Evolutionary conservation across 2,113 vertebrate species (phyloP).

Genomic region (Trogon surrucura): DNA sequence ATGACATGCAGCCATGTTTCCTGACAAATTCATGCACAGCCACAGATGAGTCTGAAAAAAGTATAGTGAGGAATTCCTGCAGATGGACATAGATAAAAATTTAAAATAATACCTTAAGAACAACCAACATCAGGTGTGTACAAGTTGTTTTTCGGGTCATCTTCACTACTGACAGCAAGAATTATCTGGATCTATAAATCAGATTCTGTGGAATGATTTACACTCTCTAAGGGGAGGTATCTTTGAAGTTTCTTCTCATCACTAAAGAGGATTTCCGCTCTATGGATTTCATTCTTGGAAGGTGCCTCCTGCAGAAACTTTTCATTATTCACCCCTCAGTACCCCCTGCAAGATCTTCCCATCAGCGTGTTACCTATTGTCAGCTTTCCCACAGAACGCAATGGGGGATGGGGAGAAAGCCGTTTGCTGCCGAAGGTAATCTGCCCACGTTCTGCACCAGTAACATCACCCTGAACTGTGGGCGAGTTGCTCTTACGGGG

Average conservation of each 20-base stretch:
- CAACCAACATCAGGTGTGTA: neutral
- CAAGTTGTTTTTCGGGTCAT: neutral
- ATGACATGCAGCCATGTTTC: neutral
- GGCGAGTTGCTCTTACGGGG: neutral
- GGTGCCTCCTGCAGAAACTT: constrained; percentile 31
- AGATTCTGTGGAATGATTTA: neutral
- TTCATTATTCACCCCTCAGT: constrained; percentile 12
- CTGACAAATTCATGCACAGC: neutral
- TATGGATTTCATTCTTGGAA: constrained; percentile 18
- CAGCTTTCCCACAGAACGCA: neutral
- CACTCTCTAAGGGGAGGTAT: neutral
- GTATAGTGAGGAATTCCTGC: neutral
- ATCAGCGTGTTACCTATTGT: constrained; percentile 26
- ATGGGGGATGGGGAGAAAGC: neutral
- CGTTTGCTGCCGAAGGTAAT: neutral
- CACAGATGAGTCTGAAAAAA: neutral
- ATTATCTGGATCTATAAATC: neutral
- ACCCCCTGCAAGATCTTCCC: neutral
- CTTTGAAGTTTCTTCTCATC: constrained; percentile 33
- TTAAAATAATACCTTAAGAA: neutral
- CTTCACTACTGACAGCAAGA: neutral
- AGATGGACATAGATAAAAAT: neutral
- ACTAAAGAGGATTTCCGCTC: constrained; percentile 36
- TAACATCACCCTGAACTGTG: neutral
- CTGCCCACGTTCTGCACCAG: neutral